phyloP scores from a whole-genome alignment of 64 coral and sea anemone species.

The Montipora sp. region DNA sequence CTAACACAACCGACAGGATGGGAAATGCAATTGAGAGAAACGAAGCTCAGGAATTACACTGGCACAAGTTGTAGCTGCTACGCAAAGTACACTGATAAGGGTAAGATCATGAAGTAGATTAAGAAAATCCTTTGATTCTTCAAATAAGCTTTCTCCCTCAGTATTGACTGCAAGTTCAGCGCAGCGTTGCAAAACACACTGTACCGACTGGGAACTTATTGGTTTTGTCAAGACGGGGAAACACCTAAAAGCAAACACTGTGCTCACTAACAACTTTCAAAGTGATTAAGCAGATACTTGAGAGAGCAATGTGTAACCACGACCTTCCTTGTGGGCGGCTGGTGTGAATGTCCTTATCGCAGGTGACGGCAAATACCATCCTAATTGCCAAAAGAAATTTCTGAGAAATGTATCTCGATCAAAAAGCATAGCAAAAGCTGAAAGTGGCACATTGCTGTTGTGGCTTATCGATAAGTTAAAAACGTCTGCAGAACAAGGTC shows the following conservation, averaged over 20 bases:
- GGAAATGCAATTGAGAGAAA: background rate
- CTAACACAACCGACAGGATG: constrained; percentile 35
- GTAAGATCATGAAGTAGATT: background rate
- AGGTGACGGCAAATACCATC: constrained; percentile 63
- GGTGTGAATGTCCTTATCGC: constrained; percentile 69
- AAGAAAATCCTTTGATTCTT: background rate
- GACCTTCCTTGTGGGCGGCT: constrained; percentile 3
- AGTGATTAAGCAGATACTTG: constrained; percentile 48
- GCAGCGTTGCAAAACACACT: background rate
- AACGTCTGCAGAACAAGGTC: constrained; percentile 40
- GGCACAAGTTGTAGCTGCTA: constrained; percentile 48
- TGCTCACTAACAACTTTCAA: constrained; percentile 48
- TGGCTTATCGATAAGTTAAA: constrained; percentile 35
- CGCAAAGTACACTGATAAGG: background rate
- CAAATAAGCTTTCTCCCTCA: background rate
- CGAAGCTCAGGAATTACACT: constrained; percentile 31
- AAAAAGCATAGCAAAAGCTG: too few species aligned
- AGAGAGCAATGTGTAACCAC: constrained; percentile 1
- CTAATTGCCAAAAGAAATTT: constrained; percentile 37
- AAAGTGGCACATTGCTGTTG: constrained; percentile 14
- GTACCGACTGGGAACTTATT: background rate
- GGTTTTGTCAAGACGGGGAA: background rate
- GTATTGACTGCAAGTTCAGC: background rate
- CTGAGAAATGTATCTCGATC: background rate
- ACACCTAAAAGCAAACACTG: background rate